phyloP scores from a whole-genome alignment of 2,797 vertebrate genomes.

The Thaleichthys pacificus region DNA sequence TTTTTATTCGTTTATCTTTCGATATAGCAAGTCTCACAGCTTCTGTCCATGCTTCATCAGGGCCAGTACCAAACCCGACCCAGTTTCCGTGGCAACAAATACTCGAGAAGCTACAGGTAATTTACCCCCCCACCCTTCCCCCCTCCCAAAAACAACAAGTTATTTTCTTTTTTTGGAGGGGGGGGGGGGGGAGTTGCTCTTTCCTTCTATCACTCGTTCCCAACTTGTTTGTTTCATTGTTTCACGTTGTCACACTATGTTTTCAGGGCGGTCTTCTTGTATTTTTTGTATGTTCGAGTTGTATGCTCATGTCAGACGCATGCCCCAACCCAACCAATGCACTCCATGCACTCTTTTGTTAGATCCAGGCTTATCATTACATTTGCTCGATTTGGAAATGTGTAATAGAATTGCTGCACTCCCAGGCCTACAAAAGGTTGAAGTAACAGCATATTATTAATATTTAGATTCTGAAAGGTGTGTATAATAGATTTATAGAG shows the following conservation, averaged over 20 bases:
- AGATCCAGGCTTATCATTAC: constrained; percentile 47
- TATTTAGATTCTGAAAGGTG: background rate
- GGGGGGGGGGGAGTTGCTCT: background rate
- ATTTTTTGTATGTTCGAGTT: constrained; percentile 40
- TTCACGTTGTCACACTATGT: constrained; percentile 50
- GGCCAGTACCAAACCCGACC: constrained; percentile 98
- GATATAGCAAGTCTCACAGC: constrained; percentile 98
- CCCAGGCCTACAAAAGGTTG: background rate
- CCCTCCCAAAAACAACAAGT: background rate
- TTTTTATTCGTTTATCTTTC: constrained; percentile 68
- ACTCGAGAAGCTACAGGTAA: constrained; percentile 98
- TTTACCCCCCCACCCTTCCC: constrained; percentile 39
- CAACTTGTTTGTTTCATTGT: constrained; percentile 51
- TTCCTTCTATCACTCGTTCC: constrained; percentile 59
- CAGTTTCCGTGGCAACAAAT: constrained; percentile 99
- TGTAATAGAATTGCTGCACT: background rate
- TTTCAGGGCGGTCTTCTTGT: background rate
- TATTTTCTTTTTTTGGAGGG: background rate
- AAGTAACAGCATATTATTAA: background rate
- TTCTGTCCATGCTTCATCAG: constrained; percentile 99
- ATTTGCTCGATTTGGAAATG: background rate
- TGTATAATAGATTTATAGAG: background rate
- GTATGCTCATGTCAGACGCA: constrained; percentile 30
- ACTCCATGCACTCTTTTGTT: constrained; percentile 34
- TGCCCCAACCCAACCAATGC: too few species aligned